These are phyloP conservation scores for Cassiopea andromeda DNA, from an alignment of 30 jellyfish, hydroid and myxozoan species.

Conservation along the genomic window DNA sequence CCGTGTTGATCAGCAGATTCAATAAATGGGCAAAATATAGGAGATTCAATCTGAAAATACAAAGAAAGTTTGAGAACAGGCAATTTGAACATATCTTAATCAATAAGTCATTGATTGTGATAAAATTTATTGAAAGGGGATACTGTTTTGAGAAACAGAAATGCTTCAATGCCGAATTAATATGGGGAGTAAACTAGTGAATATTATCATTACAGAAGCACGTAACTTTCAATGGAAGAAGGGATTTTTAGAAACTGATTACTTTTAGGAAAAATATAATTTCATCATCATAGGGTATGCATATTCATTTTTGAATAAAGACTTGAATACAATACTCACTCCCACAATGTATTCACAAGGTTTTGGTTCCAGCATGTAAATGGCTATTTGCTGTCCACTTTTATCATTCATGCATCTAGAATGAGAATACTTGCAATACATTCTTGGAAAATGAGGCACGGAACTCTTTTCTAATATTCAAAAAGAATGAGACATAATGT, in stretches of 20 bases:
- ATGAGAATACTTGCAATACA: neutral
- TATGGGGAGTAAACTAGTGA: neutral
- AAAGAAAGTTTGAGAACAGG: too few species aligned
- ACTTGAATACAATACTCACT: slow-evolving; percentile 30
- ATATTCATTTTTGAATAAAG: too few species aligned
- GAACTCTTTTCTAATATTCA: too few species aligned
- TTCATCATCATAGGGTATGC: neutral
- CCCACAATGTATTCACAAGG: slow-evolving; percentile 84
- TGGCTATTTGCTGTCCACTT: slow-evolving; percentile 78
- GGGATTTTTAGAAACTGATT: too few species aligned
- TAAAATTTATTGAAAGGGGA: too few species aligned
- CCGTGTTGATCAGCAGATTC: slow-evolving; percentile 75
- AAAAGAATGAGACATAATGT: too few species aligned
- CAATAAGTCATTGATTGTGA: too few species aligned
- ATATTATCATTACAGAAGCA: neutral
- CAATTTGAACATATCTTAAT: too few species aligned
- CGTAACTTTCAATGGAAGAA: neutral
- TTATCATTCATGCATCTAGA: slow-evolving; percentile 69
- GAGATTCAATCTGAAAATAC: slow-evolving; percentile 77
- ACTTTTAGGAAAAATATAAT: neutral
- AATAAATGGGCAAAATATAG: slow-evolving; percentile 71
- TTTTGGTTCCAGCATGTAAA: slow-evolving; percentile 78
- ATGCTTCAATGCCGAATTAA: neutral
- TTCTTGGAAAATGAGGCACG: too few species aligned
- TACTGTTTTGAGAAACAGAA: neutral